Base-by-base conservation (phyloP, 2,888 invertebrate genomes). In the Drosophila trichaetosa region DNA sequence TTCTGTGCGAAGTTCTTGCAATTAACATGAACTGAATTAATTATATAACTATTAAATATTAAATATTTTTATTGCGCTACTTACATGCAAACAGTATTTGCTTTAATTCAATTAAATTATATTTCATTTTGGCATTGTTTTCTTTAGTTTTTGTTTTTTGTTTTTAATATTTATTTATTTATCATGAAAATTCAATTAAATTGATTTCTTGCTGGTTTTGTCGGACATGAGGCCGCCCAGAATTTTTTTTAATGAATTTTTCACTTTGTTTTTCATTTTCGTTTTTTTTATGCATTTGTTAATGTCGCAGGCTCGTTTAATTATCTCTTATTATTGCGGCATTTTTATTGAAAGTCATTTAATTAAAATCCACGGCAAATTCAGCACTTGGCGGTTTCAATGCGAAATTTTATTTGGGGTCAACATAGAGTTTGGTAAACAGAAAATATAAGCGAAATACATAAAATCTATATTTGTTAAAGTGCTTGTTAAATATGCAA, bases 81-180 rank as follows among this genome's bases (percentile, higher is more conserved):
- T 79, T 79, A 76, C 58, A 76, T 76, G 79, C 73, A 68, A 65
- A 72, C 54, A 29, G 33, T 60, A 69, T 60, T 74, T 53, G 52
- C 29, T 60, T 64, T 48, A 62, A 56, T 68, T 81, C 33, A 57
- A 65, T 76, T 67, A 67, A 73, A 68, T 69, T 76, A 56, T 71
- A 76, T 62, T 79, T 87, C 31, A 70, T 74, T 81, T 73, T 79
- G 72, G 79, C 72, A 67, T 42, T 66, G 16, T 36, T 31, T 42
- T 60, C 11, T 34, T 24, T 46, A 8, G 16, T 46, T 24, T 16
- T 16, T 46, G 11, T 11, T 42, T 40, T 16, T 67, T 56, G 54
- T 13, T 51, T 33, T 36, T 76, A 52, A 13, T 46, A 13, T 24
- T 16, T 24, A 24, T 46, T 21, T 42, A 16, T 62, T 68, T 53